Base-by-base conservation (phyloP, 2,113 vertebrate genomes). In the Ursus arctos region DNA sequence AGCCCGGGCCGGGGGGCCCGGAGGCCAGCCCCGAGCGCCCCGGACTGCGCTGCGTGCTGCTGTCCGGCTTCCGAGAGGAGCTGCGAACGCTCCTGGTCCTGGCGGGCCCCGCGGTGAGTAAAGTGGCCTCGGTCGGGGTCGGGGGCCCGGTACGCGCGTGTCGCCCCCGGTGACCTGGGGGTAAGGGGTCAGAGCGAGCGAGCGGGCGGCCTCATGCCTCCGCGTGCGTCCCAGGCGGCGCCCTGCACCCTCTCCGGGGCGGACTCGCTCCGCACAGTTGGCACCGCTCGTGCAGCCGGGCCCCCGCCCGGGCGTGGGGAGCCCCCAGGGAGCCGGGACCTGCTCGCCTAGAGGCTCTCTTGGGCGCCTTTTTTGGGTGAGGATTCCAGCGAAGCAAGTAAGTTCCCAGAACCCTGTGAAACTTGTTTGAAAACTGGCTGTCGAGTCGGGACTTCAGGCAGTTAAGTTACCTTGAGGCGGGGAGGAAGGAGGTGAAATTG, bases 21-120 rank as follows among this genome's bases (percentile, higher is more conserved):
- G 61, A 4, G 28, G 63, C 13, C 28, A 28, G 53, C 90, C 31
- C 93, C 11, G 95, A 94, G 91, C 96, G 90, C 92, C 93, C 43
- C 96, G 82, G 85, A 90, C 97, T 53, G 74, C 98, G 98, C 98
- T 94, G 97, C 98, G 97, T 31, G 94, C 8, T 15, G 81, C 61
- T 90, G 74, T 21, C 80, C 5, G 43, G 33, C 61, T 71, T 94
- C 55, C 71, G 33, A 22, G 55, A 77, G 6, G 83, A 94, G 21
- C 28, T 92, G 47, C 10, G 61, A 63, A 95, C 57, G 22, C 55
- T 82, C 7, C 21, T 86, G 67, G 31, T 74, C 10, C 96, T 97
- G 85, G 97, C 97, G 3, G 94, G 95, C 49, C 91, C 93, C 2
- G 88, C 95, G 95, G 97, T 98, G 95, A 98, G 97, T 98, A 31